Evolutionary conservation across 2,797 vertebrate genomes (phyloP), one percentile per base, ranked within the genome.

Genomic region (Amblyopsis hoosieri): DNA sequence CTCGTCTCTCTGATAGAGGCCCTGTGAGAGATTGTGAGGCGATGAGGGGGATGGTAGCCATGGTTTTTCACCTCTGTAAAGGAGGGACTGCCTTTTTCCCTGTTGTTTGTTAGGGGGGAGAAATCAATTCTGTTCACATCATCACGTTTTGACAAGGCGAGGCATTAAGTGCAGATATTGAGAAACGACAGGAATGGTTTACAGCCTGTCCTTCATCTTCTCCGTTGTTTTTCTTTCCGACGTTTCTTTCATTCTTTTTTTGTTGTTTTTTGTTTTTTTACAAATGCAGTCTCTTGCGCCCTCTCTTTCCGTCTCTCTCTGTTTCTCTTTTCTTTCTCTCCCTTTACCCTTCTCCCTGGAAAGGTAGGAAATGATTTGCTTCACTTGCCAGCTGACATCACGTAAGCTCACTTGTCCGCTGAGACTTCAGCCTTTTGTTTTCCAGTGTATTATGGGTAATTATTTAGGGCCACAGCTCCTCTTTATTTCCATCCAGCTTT

Each of bases 1-100:
- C 81, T 87, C 81, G 82, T 86, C 72, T 79, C 83, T 79, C 83
- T 78, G 86, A 85, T 86, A 87, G 84, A 87, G 88, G 81, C 81
- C 84, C 83, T 87, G 71, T 80, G 86, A 90, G 89, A 89, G 82
- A 79, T 85, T 84, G 86, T 86, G 83, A 87, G 76, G 66, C 80
- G 84, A 85, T 76, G 90, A 86, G 86, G 89, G 86, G 88, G 85
- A 85, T 85, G 85, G 84, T 73, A 81, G 80, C 73, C 79, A 79
- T 86, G 86, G 85, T 88, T 57, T 90, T 90, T 85, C 86, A 87
- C 87, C 86, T 88, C 87, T 89, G 87, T 85, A 89, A 89, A 89
- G 86, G 73, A 89, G 86, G 88, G 89, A 90, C 88, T 85, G 81
- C 79, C 86, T 90, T 88, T 88, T 87, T 42, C 37, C 37, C 37